Conservation (phyloP, 2,888 invertebrate species). For the Tipula vernalis region DNA sequence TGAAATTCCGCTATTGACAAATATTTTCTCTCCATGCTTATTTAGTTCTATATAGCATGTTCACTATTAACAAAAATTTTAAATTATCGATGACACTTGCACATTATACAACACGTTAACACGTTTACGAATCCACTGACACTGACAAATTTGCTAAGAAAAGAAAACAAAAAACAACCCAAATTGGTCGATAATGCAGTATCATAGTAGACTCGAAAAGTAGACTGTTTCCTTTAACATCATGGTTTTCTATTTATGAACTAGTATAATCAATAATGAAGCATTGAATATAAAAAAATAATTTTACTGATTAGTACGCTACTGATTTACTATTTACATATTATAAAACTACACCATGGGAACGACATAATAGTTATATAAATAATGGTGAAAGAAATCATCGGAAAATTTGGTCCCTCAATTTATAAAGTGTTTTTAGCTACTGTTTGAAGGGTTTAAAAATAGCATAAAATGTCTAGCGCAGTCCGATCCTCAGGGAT, state of each 20-base stretch:
- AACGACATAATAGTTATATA: not conserved
- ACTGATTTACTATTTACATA: not conserved
- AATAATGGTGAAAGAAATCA: not conserved
- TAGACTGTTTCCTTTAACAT: not conserved
- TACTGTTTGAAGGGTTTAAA: not conserved
- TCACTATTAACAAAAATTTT: too few relatives aligned
- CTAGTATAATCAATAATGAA: not conserved
- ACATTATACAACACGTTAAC: too few relatives aligned
- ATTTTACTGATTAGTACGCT: not conserved
- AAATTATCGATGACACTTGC: too few relatives aligned
- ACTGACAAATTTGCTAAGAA: too few relatives aligned
- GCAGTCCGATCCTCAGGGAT: not conserved
- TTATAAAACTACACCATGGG: not conserved
- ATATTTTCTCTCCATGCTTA: too few relatives aligned
- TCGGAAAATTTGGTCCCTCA: not conserved
- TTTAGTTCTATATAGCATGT: too few relatives aligned
- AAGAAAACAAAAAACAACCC: too few relatives aligned
- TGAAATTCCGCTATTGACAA: too few relatives aligned
- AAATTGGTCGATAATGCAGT: not conserved
- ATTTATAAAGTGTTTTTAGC: not conserved
- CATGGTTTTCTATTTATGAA: not conserved
- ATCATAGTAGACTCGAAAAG: not conserved
- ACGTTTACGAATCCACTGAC: too few relatives aligned
- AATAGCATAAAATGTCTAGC: not conserved
- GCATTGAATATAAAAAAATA: too few relatives aligned